Evolutionary conservation across 2,797 vertebrate species (phyloP), one percentile per base, ranked within the genome.

Genomic region (Bryconaethiops microstoma): DNA sequence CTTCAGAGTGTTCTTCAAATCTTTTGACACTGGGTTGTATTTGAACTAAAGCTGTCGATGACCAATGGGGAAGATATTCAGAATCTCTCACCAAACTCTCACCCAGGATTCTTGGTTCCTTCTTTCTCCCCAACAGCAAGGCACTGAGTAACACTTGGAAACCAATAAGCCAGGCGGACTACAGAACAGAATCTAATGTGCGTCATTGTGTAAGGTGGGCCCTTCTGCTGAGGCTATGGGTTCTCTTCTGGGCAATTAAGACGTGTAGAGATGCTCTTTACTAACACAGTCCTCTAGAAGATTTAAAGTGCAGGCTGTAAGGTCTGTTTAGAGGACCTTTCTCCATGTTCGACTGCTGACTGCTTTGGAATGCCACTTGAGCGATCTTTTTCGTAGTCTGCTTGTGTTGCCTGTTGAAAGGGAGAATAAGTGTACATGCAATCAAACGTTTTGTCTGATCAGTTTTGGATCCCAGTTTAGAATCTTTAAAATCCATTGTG

Each of bases 351-450:
- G 88, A 84, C 91, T 94, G 89, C 86, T 89, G 88, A 88, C 90
- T 83, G 82, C 82, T 94, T 92, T 94, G 85, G 90, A 91, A 80
- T 87, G 93, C 77, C 91, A 92, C 90, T 90, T 93, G 57, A 92
- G 85, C 88, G 93, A 96, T 85, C 95, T 93, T 94, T 96, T 97
- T 89, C 95, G 94, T 93, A 95, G 93, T 89, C 93, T 91, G 90
- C 93, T 94, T 91, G 92, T 94, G 91, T 89, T 90, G 76, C 92
- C 85, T 60, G 92, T 96, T 97, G 91, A 0, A 64, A 80, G 80
- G 90, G 79, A 89, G 88, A 83, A 79, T 59, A 76, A 72, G 7
- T 50, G 39, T 23, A 8, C 21, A 45, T 8, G 52, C 69, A 17
- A 55, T 62, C 35, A 54, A 48, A 70, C 9, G 57, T 21, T n/a